Conservation (phyloP, 2,797 vertebrate genomes). For the Scolopax rusticola region DNA sequence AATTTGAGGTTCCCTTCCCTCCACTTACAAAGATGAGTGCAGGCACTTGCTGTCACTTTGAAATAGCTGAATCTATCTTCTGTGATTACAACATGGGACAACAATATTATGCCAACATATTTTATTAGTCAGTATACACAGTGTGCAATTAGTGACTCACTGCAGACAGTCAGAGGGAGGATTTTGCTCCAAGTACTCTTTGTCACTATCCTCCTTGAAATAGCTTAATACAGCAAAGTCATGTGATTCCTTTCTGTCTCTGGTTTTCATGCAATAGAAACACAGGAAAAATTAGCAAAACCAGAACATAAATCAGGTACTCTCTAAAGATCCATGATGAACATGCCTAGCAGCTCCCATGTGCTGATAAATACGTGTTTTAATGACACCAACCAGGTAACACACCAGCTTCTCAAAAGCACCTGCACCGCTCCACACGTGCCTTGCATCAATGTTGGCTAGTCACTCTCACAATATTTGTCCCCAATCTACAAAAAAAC, state of each 20-base stretch:
- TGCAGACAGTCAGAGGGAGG: conserved; percentile 37
- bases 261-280: background rate
- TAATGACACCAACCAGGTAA: background rate
- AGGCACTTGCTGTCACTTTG: conserved; percentile 23
- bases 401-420: background rate
- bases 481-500: background rate
- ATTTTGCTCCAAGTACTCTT: conserved; percentile 3
- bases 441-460: background rate
- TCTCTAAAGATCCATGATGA: background rate
- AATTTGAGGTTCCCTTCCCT: conserved; percentile 10
- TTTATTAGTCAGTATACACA: conserved; percentile 64
- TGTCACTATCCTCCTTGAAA: conserved; percentile 26
- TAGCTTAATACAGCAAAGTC: conserved; percentile 1
- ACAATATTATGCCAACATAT: conserved; percentile 64
- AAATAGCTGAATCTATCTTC: conserved; percentile 45
- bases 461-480: background rate
- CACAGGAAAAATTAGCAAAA: background rate
- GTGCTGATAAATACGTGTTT: background rate
- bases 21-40: background rate
- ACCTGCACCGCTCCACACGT: background rate
- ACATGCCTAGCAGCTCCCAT: background rate
- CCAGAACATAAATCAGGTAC: background rate
- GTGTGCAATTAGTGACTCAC: conserved; percentile 69
- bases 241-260: background rate
- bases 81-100: conserved; percentile 57